Base-by-base conservation (phyloP, 2,888 invertebrate genomes). In the Balanococcus diminutus region DNA sequence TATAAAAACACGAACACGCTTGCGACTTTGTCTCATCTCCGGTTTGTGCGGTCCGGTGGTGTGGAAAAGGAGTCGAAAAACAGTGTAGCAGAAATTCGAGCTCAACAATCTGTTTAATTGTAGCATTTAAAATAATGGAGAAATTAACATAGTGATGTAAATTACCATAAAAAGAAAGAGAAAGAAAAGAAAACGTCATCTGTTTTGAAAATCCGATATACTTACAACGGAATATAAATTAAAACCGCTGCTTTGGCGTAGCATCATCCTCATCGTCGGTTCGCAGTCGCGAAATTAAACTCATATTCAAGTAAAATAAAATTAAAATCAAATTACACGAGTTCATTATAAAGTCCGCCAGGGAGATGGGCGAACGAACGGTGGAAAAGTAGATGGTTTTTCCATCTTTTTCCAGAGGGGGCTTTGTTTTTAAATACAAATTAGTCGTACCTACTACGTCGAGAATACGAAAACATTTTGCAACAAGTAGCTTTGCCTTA, bases 61-160 rank as follows among this genome's bases (percentile, higher is more conserved):
- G 11, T 56, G 9, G 56, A 19, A 56, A 51, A 51, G n/a, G 8
- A 36, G 8, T 2, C 9, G 28, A 67, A 67, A 67, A 67, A 56
- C 56, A 22, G 22, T 22, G 2, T n/a, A 56, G 28, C n/a, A 16
- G 67, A 67, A 67, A 67, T 67, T 28, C 28, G 3, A 67, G 67
- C 67, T 67, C 67, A 67, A 67, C 67, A 67, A 67, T 67, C 67
- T 67, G 67, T 67, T 67, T 67, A 67, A 67, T 67, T 67, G 67
- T 28, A 67, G 28, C 67, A 67, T 67, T 67, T 67, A 67, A 28
- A 67, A 67, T 67, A 67, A 67, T 67, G 67, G 67, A 28, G 67
- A 67, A 67, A 67, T 67, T 67, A 67, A 67, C 67, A 31, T 67
- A 67, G 67, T 67, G 28, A 67, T 67, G 67, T 67, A 67, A 67